Evolutionary conservation across 2,797 vertebrate genomes (phyloP).

Genomic region (Eulemur coronatus): DNA sequence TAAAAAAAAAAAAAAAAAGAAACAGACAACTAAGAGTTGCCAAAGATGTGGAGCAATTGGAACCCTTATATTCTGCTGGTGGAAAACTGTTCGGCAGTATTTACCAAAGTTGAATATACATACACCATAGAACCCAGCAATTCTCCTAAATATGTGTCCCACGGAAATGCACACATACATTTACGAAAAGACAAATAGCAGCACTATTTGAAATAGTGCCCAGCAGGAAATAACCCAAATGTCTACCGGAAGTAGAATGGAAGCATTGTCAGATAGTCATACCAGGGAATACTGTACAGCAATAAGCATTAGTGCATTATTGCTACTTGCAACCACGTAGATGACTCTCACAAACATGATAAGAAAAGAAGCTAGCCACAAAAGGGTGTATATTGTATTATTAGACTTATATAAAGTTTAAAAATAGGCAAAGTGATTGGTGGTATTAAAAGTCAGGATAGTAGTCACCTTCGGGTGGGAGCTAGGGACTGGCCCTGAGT

Average conservation of each 20-base stretch:
- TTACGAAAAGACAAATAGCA: neutral
- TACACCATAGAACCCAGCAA: neutral
- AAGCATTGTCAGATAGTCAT: neutral
- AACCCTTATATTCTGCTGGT: neutral
- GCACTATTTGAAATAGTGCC: neutral
- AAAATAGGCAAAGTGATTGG: neutral
- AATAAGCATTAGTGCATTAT: neutral
- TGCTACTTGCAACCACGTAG: neutral
- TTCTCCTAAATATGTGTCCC: neutral
- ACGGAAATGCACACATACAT: neutral
- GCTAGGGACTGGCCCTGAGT: neutral
- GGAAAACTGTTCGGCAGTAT: neutral
- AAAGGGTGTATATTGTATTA: neutral
- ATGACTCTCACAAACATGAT: neutral
- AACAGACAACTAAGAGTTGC: neutral
- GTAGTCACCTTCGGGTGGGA: neutral
- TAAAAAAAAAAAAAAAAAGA: neutral
- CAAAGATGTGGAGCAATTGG: neutral
- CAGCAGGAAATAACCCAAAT: neutral
- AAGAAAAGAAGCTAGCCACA: neutral
- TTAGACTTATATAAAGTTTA: neutral
- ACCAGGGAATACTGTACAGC: neutral
- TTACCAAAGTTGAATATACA: neutral
- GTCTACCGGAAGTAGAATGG: neutral
- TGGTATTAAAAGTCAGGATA: neutral